Conservation (phyloP, 2,797 vertebrate genomes). For the Kryptopterus vitreolus region DNA sequence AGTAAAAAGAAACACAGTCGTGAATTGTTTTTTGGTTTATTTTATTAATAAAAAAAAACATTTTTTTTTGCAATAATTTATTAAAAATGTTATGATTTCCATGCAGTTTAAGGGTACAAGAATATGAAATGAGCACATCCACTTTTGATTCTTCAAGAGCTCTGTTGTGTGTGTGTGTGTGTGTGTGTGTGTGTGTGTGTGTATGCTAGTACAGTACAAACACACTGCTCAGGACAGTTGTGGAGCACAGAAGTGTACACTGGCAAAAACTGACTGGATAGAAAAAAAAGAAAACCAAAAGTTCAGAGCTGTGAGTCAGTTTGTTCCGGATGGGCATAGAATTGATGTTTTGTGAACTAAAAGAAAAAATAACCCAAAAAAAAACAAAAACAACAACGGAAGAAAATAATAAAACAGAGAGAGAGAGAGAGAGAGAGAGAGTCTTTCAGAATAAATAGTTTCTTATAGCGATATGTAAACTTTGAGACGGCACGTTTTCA, state of each 20-base stretch:
- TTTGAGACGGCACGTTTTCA: slow-evolving; percentile 80
- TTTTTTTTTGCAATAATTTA: slow-evolving; percentile 82
- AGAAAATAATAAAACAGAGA: too few relatives aligned
- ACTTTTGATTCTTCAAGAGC: slow-evolving; percentile 58
- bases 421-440: slow-evolving; percentile 18
- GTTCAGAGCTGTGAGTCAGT: slow-evolving; percentile 65
- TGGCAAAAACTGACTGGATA: slow-evolving; percentile 77
- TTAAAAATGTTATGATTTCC: slow-evolving; percentile 83
- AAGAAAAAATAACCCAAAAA: slow-evolving; percentile 63
- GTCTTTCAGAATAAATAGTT: slow-evolving; percentile 70
- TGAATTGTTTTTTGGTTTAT: slow-evolving; percentile 67
- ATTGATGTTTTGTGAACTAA: slow-evolving; percentile 74
- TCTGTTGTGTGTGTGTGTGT: slow-evolving; percentile 65
- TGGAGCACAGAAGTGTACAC: slow-evolving; percentile 79
- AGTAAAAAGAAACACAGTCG: slow-evolving; percentile 36
- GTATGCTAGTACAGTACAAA: too few relatives aligned
- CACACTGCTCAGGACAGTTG: slow-evolving; percentile 79
- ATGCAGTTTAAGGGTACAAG: slow-evolving; percentile 87
- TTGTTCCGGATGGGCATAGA: slow-evolving; percentile 73
- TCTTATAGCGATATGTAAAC: slow-evolving; percentile 76
- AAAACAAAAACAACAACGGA: neutral
- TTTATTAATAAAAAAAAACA: slow-evolving; percentile 87
- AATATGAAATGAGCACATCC: slow-evolving; percentile 80
- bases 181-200: slow-evolving; percentile 71
- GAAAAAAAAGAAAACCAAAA: slow-evolving; percentile 62